Evolutionary conservation across 2,888 invertebrate genomes (phyloP).

Genomic region (Dioctria rufipes): DNA sequence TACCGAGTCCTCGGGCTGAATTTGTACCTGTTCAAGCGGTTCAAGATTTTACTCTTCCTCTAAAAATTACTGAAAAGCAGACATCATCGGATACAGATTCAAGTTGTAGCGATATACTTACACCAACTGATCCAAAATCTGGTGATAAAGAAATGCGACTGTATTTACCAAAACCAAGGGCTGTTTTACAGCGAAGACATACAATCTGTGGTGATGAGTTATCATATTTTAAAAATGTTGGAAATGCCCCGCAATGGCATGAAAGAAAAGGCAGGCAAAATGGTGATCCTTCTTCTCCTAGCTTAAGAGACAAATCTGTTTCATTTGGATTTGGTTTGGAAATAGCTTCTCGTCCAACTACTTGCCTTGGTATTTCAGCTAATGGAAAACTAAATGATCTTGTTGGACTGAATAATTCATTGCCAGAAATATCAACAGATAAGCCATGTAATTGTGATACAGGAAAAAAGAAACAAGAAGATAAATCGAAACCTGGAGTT

Average conservation of each 20-base stretch:
- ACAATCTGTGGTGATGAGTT: constrained; percentile 90
- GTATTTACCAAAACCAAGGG: constrained; percentile 83
- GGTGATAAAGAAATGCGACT: constrained; percentile 73
- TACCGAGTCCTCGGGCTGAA: constrained; percentile 78
- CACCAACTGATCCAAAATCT: constrained; percentile 71
- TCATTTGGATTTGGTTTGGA: constrained; percentile 85
- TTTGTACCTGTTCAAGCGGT: constrained; percentile 71
- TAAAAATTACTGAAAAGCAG: constrained; percentile 72
- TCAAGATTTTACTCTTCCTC: constrained; percentile 75
- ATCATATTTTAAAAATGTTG: constrained; percentile 66
- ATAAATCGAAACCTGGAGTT: constrained; percentile 68
- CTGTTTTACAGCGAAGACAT: constrained; percentile 85
- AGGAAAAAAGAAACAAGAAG: constrained; percentile 59
- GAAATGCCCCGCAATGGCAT: constrained; percentile 78
- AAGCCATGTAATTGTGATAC: constrained; percentile 18
- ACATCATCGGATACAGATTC: constrained; percentile 71
- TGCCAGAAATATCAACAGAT: constrained; percentile 56
- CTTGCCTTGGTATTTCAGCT: constrained; percentile 74
- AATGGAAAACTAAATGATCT: constrained; percentile 62
- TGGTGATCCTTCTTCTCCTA: constrained; percentile 73
- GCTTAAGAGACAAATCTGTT: constrained; percentile 82
- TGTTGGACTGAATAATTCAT: constrained; percentile 59
- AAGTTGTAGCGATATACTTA: constrained; percentile 75
- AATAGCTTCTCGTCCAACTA: constrained; percentile 79
- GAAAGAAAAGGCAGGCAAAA: constrained; percentile 76